These are phyloP conservation scores for Atrichornis clamosus DNA, from an alignment of 2,113 vertebrate species.

Conservation along the genomic window DNA sequence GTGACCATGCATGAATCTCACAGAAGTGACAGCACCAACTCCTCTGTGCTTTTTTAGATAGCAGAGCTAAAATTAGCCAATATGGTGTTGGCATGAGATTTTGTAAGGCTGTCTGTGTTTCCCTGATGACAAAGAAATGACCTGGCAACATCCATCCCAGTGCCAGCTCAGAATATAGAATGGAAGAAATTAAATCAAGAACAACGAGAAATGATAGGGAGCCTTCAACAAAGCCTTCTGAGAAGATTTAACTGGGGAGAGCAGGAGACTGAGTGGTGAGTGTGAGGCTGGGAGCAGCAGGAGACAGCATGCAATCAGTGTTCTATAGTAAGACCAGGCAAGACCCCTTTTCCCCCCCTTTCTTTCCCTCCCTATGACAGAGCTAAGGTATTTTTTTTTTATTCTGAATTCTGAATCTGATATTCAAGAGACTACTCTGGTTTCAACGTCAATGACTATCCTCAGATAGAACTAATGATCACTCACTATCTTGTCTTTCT, in stretches of 20 bases:
- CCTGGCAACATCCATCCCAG: neutral
- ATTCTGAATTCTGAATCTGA: neutral
- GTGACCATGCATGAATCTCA: no score
- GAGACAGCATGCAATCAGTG: neutral
- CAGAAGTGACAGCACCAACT: neutral
- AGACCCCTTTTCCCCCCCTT: neutral
- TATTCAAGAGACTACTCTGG: neutral
- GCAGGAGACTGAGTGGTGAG: neutral
- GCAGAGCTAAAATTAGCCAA: slow-evolving; percentile 12
- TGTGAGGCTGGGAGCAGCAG: neutral
- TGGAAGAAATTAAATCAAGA: neutral
- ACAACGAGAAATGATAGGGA: neutral
- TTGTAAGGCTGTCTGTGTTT: neutral
- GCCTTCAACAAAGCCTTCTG: neutral
- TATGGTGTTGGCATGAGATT: neutral
- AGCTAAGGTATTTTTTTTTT: neutral
- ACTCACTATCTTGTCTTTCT: neutral
- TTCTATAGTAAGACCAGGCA: neutral
- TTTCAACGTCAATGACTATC: neutral
- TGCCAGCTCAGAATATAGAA: neutral
- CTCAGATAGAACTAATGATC: neutral
- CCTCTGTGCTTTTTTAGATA: neutral
- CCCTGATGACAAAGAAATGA: neutral
- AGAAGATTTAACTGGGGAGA: neutral
- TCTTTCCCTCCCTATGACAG: neutral